Base-by-base conservation (phyloP, 2,888 invertebrate species). In the Hydroisotoma schaefferi region DNA sequence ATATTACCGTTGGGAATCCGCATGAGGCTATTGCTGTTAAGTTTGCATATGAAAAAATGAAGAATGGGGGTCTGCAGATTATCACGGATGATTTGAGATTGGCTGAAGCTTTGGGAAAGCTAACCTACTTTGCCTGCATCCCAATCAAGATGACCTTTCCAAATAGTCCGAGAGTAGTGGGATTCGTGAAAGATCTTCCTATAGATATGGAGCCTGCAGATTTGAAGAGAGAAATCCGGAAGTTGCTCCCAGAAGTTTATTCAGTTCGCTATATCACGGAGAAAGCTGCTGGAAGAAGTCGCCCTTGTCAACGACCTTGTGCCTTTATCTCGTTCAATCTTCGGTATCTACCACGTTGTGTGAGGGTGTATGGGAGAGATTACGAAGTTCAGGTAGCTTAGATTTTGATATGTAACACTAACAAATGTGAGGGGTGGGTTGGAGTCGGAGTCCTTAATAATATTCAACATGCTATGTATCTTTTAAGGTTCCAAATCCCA, bases 1-100 rank as follows among this genome's bases (percentile, higher is more conserved):
- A 56, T 6, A 43, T 67, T 18, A 47, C 61, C 1, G 29, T 58
- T 26, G 67, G 67, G 4, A 51, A 64, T 48, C 57, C 60, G 10
- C 22, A 49, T 5, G 27, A 52, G 26, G 53, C 55, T 12, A 20
- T 61, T 26, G 37, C 20, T 10, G 55, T 55, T 57, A 64, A 64
- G 60, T 67, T 67, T 60, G 64, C 62, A 22, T 67, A 64, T 47
- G 67, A 67, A 44, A 67, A 64, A 44, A 59, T 67, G 62, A 64
- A 62, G 3, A 67, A 67, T 46, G 67, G 67, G 23, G 67, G 67
- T 8, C 22, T 67, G 10, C 67, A 67, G 29, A 57, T 67, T 22
- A 58, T 64, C 25, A 64, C 64, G 10, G 62, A 61, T 40, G 62
- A 64, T 6, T 52, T 64, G 27, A 5, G 26, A 2, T 48, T 67